Evolutionary conservation across 2,888 invertebrate species (phyloP).

Genomic region (Tachina lurida): DNA sequence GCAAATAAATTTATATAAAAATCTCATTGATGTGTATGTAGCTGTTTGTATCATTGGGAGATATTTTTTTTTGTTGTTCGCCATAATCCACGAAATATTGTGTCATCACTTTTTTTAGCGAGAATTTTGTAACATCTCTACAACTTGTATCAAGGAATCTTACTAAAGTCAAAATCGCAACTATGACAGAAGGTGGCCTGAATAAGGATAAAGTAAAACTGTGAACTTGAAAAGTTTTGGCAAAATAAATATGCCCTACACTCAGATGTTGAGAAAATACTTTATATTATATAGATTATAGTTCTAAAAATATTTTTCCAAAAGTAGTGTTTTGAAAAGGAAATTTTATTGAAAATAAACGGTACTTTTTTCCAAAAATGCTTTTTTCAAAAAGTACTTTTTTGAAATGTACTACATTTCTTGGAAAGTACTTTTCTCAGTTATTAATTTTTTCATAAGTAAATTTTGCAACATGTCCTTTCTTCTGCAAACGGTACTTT

Average conservation of each 20-base stretch:
- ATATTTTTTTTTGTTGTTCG: conserved; percentile 38
- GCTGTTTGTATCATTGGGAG: conserved; percentile 59
- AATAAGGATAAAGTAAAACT: neutral
- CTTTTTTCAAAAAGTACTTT: no score
- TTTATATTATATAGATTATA: no score
- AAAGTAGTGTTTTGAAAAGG: no score
- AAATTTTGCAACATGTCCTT: no score
- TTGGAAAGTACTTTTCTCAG: no score
- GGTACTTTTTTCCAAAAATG: no score
- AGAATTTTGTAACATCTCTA: conserved; percentile 5
- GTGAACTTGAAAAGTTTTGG: neutral
- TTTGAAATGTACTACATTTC: no score
- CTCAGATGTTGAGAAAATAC: no score
- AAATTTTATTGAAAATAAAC: no score
- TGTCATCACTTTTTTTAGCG: conserved; percentile 49
- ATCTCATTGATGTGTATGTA: conserved; percentile 26
- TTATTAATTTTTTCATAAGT: no score
- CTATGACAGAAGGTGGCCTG: neutral
- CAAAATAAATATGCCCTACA: neutral
- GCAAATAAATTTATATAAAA: conserved; percentile 35
- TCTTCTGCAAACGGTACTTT: no score
- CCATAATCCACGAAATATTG: conserved; percentile 65
- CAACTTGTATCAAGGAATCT: conserved; percentile 1
- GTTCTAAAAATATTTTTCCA: no score
- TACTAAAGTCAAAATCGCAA: neutral